Base-by-base conservation (phyloP, 2,113 vertebrate species). In the Serinus canaria region DNA sequence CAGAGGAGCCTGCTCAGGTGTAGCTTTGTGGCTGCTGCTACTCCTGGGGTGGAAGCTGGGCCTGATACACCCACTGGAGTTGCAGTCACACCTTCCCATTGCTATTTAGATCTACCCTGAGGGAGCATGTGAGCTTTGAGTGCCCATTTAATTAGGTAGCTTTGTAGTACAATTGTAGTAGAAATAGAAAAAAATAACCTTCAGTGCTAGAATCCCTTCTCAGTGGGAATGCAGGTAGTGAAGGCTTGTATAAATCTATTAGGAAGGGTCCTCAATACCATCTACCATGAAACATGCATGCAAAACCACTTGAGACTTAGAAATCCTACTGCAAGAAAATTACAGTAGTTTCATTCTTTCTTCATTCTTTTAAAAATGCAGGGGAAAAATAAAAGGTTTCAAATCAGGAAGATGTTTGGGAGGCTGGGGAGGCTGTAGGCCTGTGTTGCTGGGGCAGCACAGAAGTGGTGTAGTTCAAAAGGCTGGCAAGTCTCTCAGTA, bases 111-210 rank as follows among this genome's bases (percentile, higher is more conserved):
- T 46, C 50, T 66, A 77, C 68, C 83, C 87, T 33, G 17, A 63
- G 84, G 87, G 84, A 91, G 55, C 49, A 20, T 0, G 4, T 87
- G 66, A 94, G 18, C 31, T 76, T 90, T 95, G 84, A 92, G 35
- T 80, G 89, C 82, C 75, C 93, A 95, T 95, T 92, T 91, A 94
- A 94, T 95, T 95, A 91, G 72, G 41, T 41, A 58, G 49, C 41
- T 76, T 94, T 77, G 37, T 64, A 89, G 46, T 79, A n/a, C 80
- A 82, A 41, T 91, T 76, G 84, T 83, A 59, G 75, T 83, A 85
- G 67, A 86, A 87, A 56, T 63, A 87, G 74, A 15, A 82, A 85
- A 90, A 87, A 93, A 39, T 46, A 87, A 50, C 53, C 33, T 83
- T 81, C 78, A 64, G 35, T 73, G 58, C n/a, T 76, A 6, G 84